A percentile compares a stretch with the other conserved stretches of the same genome.
These are phyloP conservation scores for Margarornis squamiger DNA, from an alignment of 2,797 vertebrate genomes.

Conservation along the genomic window DNA sequence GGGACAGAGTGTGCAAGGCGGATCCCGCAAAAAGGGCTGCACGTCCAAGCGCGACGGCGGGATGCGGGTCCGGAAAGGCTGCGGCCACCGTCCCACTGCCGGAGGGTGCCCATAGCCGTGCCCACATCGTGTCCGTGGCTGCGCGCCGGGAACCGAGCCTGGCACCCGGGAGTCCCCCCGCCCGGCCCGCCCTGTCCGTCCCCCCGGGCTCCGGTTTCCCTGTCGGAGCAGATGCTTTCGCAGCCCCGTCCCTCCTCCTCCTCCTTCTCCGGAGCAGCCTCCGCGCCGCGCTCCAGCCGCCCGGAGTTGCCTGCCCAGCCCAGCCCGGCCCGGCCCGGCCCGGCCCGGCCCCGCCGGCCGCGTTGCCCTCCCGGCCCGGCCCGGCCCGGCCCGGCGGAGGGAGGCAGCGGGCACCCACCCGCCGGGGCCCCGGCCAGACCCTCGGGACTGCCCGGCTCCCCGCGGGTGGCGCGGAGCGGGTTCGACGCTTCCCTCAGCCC, in stretches of 20 bases:
- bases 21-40: background rate
- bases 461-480: background rate
- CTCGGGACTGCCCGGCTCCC: background rate
- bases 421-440: background rate
- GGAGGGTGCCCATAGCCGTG: background rate
- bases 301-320: conserved; percentile 44
- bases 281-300: conserved; percentile 32
- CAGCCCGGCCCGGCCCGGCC: background rate
- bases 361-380: background rate
- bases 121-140: background rate
- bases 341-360: background rate
- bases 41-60: background rate
- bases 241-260: conserved; percentile 60
- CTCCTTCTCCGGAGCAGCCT: conserved; percentile 46
- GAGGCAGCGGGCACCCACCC: background rate
- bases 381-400: conserved; percentile 9
- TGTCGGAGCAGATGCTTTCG: conserved; percentile 63
- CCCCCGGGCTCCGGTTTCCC: conserved; percentile 64
- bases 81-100: background rate
- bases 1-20: background rate
- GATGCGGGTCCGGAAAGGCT: background rate
- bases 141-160: conserved; percentile 17
- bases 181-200: conserved; percentile 54
- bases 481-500: conserved; percentile 2
- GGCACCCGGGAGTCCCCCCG: conserved; percentile 55